These are phyloP conservation scores for Latheticus oryzae DNA, from an alignment of 2,888 invertebrate genomes.

Conservation along the genomic window DNA sequence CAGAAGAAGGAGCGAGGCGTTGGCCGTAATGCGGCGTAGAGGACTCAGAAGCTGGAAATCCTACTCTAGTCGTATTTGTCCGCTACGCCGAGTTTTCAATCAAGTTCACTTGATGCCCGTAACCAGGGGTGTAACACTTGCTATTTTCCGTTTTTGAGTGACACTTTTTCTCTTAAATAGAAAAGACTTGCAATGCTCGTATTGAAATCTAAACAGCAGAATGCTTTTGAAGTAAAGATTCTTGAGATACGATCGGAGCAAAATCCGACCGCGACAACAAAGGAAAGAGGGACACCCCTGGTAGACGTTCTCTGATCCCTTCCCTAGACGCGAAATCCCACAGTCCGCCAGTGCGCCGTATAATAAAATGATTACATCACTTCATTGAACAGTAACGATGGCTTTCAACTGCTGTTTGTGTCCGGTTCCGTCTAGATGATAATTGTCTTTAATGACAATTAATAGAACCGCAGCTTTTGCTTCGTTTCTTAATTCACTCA, in stretches of 20 bases:
- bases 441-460: slow-evolving; percentile 59
- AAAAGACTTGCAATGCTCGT: slow-evolving; percentile 51
- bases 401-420: slow-evolving; percentile 54
- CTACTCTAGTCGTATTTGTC: slow-evolving; percentile 63
- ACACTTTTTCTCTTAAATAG: slow-evolving; percentile 53
- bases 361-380: slow-evolving; percentile 62
- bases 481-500: slow-evolving; percentile 56
- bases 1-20: slow-evolving; percentile 53
- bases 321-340: slow-evolving; percentile 55
- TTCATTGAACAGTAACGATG: slow-evolving; percentile 60
- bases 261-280: slow-evolving; percentile 53
- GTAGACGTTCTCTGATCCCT: slow-evolving; percentile 53
- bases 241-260: slow-evolving; percentile 51
- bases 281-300: slow-evolving; percentile 50
- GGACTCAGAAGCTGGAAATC: slow-evolving; percentile 60
- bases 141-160: slow-evolving; percentile 53
- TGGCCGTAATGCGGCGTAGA: slow-evolving; percentile 59
- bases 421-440: slow-evolving; percentile 50
- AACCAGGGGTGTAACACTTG: slow-evolving; percentile 57
- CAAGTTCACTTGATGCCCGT: slow-evolving; percentile 63
- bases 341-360: slow-evolving; percentile 55
- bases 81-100: slow-evolving; percentile 65
- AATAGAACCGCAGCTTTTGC: slow-evolving; percentile 53
- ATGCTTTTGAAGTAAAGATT: slow-evolving; percentile 55
- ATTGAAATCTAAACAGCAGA: slow-evolving; percentile 56